Evolutionary conservation across 1,140 invertebrate genomes (phyloP).

Genomic region (Drosophila nebulosa): DNA sequence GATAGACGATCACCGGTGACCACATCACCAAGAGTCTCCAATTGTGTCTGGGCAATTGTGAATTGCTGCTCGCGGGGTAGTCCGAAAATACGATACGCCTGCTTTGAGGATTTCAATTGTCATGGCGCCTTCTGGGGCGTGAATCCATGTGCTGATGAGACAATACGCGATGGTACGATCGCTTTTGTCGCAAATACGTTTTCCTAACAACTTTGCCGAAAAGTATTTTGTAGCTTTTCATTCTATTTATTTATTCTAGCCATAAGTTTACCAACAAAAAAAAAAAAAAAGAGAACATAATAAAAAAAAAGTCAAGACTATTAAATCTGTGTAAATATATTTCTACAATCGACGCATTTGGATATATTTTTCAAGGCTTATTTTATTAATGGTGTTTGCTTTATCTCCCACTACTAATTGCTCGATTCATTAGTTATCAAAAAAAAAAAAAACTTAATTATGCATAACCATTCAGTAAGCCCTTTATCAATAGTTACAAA

Average conservation of each 20-base stretch:
- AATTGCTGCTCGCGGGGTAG: conserved; percentile 84
- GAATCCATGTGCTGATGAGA: conserved; percentile 83
- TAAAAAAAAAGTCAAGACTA: background rate
- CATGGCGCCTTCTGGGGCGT: conserved; percentile 84
- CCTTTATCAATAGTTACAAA: background rate
- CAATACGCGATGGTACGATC: conserved; percentile 70
- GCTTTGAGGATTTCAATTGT: conserved; percentile 86
- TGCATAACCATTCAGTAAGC: background rate
- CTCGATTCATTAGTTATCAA: background rate
- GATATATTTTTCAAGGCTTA: background rate
- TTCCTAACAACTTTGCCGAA: background rate
- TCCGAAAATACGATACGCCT: conserved; percentile 81
- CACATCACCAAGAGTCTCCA: conserved; percentile 74
- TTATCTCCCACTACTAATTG: background rate
- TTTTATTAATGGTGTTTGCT: background rate
- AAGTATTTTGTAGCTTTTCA: background rate
- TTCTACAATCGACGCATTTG: background rate
- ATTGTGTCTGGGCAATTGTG: conserved; percentile 86
- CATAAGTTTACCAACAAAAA: background rate
- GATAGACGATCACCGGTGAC: conserved; percentile 2
- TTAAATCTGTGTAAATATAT: background rate
- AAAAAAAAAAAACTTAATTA: too few species aligned
- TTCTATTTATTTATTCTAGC: background rate
- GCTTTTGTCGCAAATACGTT: conserved; percentile 18
- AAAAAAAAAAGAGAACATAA: background rate